Base-by-base conservation (phyloP, 2,888 invertebrate genomes). In the Hyposoter dolosus region DNA sequence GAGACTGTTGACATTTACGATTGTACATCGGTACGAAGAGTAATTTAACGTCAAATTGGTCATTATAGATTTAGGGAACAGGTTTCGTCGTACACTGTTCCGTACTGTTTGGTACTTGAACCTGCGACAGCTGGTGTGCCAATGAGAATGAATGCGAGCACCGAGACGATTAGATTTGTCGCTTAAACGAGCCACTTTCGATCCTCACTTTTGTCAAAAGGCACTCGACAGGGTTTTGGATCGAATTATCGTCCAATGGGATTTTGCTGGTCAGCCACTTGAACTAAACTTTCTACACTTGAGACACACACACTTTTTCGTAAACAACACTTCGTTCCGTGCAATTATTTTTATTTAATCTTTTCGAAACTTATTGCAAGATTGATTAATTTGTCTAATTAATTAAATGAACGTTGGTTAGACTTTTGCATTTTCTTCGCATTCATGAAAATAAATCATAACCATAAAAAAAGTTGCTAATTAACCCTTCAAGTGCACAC, bases 11-110 rank as follows among this genome's bases (percentile, higher is more conserved):
- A 86, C 86, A 81, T 86, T 78, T 74, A 86, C 77, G 86, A 81
- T 81, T 77, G 72, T 79, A 65, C 72, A 74, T 43, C 74, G 50
- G 83, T 63, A 45, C 43, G 68, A 77, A 72, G 81, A 77, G 83
- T 83, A 83, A 86, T 83, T 86, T 28, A 32, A 35, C 83, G 72
- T 77, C 81, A 81, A 83, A 86, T 86, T 86, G 86, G 86, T 83
- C 77, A 83, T 86, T 86, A 82, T 68, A 75, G 84, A 75, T 75
- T 85, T 78, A n/a, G 79, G 80, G 68, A 83, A 85, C 83, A 85
- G 85, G 85, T 85, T 56, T 80, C 56, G 28, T 35, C 53, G 19
- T 19, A 17, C 12, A 35, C 56, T 28, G n/a, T 72, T 68, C 32
- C 32, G 4, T n/a, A n/a, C n/a, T n/a, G 28, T 53, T 40, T 75